Percentiles rank a stretch among this genome's conserved stretches.
Evolutionary conservation across 2,888 invertebrate species (phyloP).

Genomic region (Hyles lineata): DNA sequence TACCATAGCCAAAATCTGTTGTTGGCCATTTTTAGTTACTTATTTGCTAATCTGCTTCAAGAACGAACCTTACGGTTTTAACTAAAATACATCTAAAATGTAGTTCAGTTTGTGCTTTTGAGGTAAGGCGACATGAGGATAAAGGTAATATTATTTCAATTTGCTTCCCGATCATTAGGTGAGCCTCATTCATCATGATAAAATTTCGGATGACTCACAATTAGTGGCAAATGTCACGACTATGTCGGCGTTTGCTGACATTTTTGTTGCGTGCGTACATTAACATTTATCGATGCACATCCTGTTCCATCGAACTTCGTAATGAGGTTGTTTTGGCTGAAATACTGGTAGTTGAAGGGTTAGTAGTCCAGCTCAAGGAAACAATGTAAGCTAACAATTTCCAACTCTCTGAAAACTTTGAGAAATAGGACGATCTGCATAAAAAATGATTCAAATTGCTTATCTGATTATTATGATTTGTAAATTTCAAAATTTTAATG

Average conservation of each 20-base stretch:
- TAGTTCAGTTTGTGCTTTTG: too few species aligned
- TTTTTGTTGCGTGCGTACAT: not conserved
- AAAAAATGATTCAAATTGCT: too few species aligned
- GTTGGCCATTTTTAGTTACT: too few species aligned
- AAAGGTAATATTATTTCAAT: not conserved
- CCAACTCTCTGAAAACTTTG: too few species aligned
- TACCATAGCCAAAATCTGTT: too few species aligned
- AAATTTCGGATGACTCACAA: constrained; percentile 1
- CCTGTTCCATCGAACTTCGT: not conserved
- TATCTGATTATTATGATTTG: too few species aligned
- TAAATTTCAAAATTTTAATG: too few species aligned
- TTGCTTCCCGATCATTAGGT: not conserved
- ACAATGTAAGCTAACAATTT: not conserved
- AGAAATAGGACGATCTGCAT: too few species aligned
- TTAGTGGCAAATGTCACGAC: constrained; percentile 10
- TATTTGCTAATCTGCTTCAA: too few species aligned
- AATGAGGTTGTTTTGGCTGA: too few species aligned
- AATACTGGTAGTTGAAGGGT: not conserved
- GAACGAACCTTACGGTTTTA: too few species aligned
- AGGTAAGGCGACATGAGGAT: not conserved
- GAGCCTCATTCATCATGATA: not conserved
- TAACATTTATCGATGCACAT: not conserved
- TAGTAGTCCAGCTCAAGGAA: not conserved
- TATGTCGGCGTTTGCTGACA: constrained; percentile 11
- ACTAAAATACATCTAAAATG: too few species aligned